Conservation (phyloP, 2,797 vertebrate species). For the Eulemur mongoz region DNA sequence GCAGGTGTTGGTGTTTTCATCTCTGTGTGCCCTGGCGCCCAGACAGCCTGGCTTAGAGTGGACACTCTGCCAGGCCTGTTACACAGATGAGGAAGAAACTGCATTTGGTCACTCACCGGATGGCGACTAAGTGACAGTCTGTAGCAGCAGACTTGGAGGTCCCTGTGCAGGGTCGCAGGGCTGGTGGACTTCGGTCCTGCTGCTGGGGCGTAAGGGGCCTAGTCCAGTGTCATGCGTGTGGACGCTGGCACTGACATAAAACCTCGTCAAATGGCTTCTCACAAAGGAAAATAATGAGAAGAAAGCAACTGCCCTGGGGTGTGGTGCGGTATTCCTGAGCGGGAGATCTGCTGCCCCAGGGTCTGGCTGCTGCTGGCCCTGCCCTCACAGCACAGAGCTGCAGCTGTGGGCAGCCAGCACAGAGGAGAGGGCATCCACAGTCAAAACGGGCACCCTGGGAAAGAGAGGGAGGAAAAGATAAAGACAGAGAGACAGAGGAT, state of each 20-base stretch:
- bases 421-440: background rate
- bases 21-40: no score
- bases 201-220: background rate
- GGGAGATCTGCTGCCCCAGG: background rate
- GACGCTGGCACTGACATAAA: background rate
- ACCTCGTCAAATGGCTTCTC: background rate
- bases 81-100: background rate
- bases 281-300: background rate
- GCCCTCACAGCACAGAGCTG: background rate
- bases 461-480: background rate
- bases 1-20: background rate
- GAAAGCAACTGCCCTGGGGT: background rate
- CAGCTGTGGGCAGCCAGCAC: background rate
- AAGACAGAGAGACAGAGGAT: background rate
- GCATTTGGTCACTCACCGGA: background rate
- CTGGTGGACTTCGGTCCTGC: no score
- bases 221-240: accelerated
- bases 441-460: background rate
- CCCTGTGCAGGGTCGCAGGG: background rate
- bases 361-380: background rate
- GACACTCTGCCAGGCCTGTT: background rate
- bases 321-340: accelerated
- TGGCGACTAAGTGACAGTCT: background rate
- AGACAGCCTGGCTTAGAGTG: background rate
- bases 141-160: background rate